Conservation (phyloP, 2,888 invertebrate genomes). For the Trisateles emortualis region DNA sequence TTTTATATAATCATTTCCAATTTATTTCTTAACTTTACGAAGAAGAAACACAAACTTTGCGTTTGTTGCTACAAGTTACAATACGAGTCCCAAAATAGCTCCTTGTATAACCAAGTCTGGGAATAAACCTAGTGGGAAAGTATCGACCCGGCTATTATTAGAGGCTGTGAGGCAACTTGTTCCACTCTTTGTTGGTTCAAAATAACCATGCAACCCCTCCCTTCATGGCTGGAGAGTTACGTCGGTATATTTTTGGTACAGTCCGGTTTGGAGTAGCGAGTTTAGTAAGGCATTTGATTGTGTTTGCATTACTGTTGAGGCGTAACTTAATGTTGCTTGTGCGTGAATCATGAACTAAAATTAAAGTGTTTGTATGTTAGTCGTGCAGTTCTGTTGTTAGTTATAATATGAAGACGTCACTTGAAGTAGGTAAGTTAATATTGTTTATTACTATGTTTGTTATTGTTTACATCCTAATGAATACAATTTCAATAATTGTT, state of each 20-base stretch:
- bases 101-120: slow-evolving; percentile 69
- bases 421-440: slow-evolving; percentile 14
- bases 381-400: slow-evolving; percentile 7
- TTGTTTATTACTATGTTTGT: not conserved
- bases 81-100: slow-evolving; percentile 66
- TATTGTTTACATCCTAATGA: too few species aligned
- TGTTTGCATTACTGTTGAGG: slow-evolving; percentile 30
- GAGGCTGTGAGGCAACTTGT: slow-evolving; percentile 63
- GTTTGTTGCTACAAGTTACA: slow-evolving; percentile 55
- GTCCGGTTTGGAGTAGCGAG: slow-evolving; percentile 32
- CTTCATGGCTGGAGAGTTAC: slow-evolving; percentile 52
- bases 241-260: slow-evolving; percentile 47
- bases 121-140: slow-evolving; percentile 73
- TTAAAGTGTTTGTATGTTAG: slow-evolving; percentile 8
- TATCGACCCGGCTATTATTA: slow-evolving; percentile 73
- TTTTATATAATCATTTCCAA: slow-evolving; percentile 4
- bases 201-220: slow-evolving; percentile 67
- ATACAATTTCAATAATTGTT: not conserved
- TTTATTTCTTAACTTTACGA: slow-evolving; percentile 19
- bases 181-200: slow-evolving; percentile 72
- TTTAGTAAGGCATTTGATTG: slow-evolving; percentile 43
- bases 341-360: slow-evolving; percentile 23
- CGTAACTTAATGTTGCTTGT: slow-evolving; percentile 32
- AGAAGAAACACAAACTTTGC: slow-evolving; percentile 18
- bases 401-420: slow-evolving; percentile 13